Conservation (phyloP, 1,140 invertebrate genomes). For the Drosophila simulans region DNA sequence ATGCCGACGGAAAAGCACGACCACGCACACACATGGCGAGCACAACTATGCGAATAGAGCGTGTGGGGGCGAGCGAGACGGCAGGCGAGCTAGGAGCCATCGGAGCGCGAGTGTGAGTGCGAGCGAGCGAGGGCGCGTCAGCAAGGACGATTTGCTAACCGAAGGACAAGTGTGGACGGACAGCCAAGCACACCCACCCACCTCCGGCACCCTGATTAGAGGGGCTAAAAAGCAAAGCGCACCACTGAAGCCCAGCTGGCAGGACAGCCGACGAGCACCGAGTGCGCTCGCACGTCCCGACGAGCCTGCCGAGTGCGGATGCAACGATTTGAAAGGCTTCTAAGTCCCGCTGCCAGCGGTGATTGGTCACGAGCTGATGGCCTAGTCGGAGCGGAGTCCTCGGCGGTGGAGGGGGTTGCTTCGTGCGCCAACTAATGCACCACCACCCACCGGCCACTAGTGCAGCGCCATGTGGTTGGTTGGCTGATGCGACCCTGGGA, state of each 20-base stretch:
- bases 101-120: conserved; percentile 14
- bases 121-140: conserved; percentile 11
- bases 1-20: conserved; percentile 55
- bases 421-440: conserved; percentile 22
- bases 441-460: neutral
- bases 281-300: conserved; percentile 45
- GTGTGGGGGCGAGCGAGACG: conserved; percentile 25
- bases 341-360: conserved; percentile 64
- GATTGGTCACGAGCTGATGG: conserved; percentile 67
- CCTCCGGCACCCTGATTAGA: conserved; percentile 48
- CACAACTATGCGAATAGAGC: conserved; percentile 43
- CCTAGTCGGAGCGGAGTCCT: conserved; percentile 10
- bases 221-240: conserved; percentile 59
- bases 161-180: conserved; percentile 38
- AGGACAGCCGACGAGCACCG: conserved; percentile 39
- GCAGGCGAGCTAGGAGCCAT: neutral
- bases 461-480: conserved; percentile 22
- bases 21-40: conserved; percentile 19
- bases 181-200: too few relatives aligned
- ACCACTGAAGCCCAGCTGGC: neutral
- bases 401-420: neutral
- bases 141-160: conserved; percentile 68
- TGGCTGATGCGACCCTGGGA: conserved; percentile 17
- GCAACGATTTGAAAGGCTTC: conserved; percentile 80
- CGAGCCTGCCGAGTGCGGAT: conserved; percentile 62